Evolutionary conservation across 1,140 invertebrate genomes (phyloP), one percentile per base, ranked within the genome.

Genomic region (Drosophila fuyamai): DNA sequence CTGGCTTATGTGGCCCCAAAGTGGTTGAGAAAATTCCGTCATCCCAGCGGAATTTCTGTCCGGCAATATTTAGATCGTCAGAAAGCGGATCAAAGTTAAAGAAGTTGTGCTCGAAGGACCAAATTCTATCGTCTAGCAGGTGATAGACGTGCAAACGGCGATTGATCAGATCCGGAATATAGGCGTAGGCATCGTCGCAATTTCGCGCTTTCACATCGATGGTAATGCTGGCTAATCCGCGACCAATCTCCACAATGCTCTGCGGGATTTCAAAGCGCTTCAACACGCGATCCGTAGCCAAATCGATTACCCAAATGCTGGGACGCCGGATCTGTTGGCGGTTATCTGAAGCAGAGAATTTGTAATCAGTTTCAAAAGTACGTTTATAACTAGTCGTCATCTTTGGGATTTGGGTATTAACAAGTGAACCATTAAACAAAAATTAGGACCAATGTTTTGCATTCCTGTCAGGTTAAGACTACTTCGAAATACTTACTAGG

Each of bases 21-120:
- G 95, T 94, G 1, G 95, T 84, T 58, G 95, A 96, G 83, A 96
- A 96, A 5, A 96, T 92, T 1, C 96, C 96, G 78, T 96, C 96
- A 50, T 94, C 94, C 95, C 95, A 96, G 89, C 95, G 95, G 81
- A 96, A 96, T 1, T 93, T 92, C 51, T 94, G 93, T 6, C 94
- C 95, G 41, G 94, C 94, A 40, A 96, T 94, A 55, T 94, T 94
- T 72, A 96, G 94, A 81, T 96, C 95, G 0, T 96, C 95, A 44
- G 94, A 92, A 1, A 94, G 76, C 1, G 96, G 95, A 90, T 96
- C 96, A 51, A 96, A 94, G 80, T 94, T 93, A 85, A 96, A 96
- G 83, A 94, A 97, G 76, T 96, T 96, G 73, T 97, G 96, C 23
- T 92, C 91, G 2, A 96, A 93, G 58, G 95, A 93, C 95, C 96